Base-by-base conservation (phyloP, 2,113 vertebrate genomes). In the Gymnocephalus cernua region DNA sequence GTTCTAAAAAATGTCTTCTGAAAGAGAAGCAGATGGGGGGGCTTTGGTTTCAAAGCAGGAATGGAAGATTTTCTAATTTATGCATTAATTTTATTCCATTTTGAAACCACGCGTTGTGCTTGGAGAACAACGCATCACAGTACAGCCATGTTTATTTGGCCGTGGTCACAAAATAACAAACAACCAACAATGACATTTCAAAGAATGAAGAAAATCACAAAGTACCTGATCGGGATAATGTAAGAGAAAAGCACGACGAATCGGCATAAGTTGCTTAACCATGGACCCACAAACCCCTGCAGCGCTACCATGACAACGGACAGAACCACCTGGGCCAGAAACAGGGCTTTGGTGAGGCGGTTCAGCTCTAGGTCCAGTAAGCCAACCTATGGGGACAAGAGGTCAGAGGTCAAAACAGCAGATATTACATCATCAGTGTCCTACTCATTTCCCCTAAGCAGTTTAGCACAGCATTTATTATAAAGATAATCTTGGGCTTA, bases 201-300 rank as follows among this genome's bases (percentile, higher is more conserved):
- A 35, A 64, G 38, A 15, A 56, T 18, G 4, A 54, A 19, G 11
- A 51, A 6, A 57, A 56, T 44, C 25, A 48, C 5, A 29, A 93
- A 18, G 16, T 95, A 99, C 98, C 98, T 99, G 94, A 99, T 99
- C 0, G 98, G 98, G 69, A 99, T 99, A 94, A 99, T 99, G 94
- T 99, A 99, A 35, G 98, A 99, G 92, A 99, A 99, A 47, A 99
- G 96, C 4, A 99, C 97, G 9, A 99, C 94, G 67, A 99, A 99
- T 44, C 98, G 95, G 89, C 97, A 98, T 53, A 99, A 96, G 91
- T 97, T 99, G 67, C 97, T 96, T 91, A 97, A 96, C 98, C 98
- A 99, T 0, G 96, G 96, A 9, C 98, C 97, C 77, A 97, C 95
- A 71, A 99, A 99, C 38, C 98, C 98, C 80, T 99, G 98, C 79